Evolutionary conservation across 2,888 invertebrate genomes (phyloP), one percentile per base, ranked within the genome.

Genomic region (Drosophila mettleri): DNA sequence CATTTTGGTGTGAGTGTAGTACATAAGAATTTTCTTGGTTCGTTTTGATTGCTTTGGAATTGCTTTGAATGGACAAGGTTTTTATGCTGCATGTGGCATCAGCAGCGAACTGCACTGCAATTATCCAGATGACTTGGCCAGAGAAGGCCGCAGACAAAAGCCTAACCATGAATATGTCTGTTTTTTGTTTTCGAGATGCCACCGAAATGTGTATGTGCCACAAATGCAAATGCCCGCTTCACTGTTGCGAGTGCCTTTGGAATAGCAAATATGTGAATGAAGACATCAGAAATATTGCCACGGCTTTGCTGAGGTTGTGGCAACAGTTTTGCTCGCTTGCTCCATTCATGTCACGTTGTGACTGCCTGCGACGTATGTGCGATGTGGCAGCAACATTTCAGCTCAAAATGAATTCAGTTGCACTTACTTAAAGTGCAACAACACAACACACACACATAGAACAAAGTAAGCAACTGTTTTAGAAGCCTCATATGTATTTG

Each of bases 71-170:
- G 41, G 9, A 4, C 48, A 38, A 33, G 54, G 34, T 54, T 43
- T 48, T 36, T 39, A 43, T 43, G 66, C 55, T 18, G 45, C 31
- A 61, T 31, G 38, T 45, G 39, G 43, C 43, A 27, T 16, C n/a
- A 16, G 16, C 49, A 53, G 39, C n/a, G 41, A 36, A 38, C 31
- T 55, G 41, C 43, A 38, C 31, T 55, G 54, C 65, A 65, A 51
- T 57, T 53, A 67, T 58, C 67, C 67, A 67, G 52, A 67, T 67
- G 67, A 67, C 46, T 67, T 66, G 31, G 52, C 67, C 52, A 29
- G 49, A 16, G 43, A 41, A 36, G 46, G 29, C 58, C 31, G 57
- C 52, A 58, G 20, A 46, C 46, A 58, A 58, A 46, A 36, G 53
- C 41, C 48, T 18, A 54, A 27, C 36, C 46, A 52, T 55, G 55